Base-by-base conservation (phyloP, 2,113 vertebrate species). In the Caretta caretta region DNA sequence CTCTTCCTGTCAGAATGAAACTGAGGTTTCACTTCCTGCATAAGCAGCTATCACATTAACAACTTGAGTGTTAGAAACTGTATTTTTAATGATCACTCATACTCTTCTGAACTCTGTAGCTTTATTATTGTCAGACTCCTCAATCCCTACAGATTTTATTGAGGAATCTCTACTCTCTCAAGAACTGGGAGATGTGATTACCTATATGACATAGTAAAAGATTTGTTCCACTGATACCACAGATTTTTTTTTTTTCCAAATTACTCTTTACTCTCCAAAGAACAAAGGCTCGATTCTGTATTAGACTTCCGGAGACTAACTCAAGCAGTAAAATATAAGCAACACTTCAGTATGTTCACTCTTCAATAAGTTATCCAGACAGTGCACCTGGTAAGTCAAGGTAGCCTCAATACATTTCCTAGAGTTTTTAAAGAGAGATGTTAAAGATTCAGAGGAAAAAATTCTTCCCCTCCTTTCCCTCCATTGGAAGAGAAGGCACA, bases 1-100 rank as follows among this genome's bases (percentile, higher is more conserved):
- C 91, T 93, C 83, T 94, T 97, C 57, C 92, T 95, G 84, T 84
- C 79, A 51, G 16, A 86, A 59, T 80, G 82, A 92, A 96, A 49
- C 42, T 80, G 3, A 69, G 48, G 62, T 85, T 2, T 92, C 42
- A 94, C 59, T 94, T 85, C 56, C 65, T 86, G 57, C 85, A 91
- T 92, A 46, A 86, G 42, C 54, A 92, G 42, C 51, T 84, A 51
- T 69, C 92, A 54, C 0, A 79, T 35, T 85, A 79, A 25, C 38
- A n/a, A n/a, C 65, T 75, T 48, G 24, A 38, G 16, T 81, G 83
- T 86, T 62, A 88, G 51, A 91, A 17, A 50, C 42, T 89, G 1
- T 50, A 27, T 84, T 49, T 93, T 24, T 80, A 90, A 84, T 92
- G 91, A 29, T 59, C 81, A 9, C 89, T 93, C 13, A 48, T 14